Base-by-base conservation (phyloP, 2,113 vertebrate genomes). In the Chaetodon auriga region DNA sequence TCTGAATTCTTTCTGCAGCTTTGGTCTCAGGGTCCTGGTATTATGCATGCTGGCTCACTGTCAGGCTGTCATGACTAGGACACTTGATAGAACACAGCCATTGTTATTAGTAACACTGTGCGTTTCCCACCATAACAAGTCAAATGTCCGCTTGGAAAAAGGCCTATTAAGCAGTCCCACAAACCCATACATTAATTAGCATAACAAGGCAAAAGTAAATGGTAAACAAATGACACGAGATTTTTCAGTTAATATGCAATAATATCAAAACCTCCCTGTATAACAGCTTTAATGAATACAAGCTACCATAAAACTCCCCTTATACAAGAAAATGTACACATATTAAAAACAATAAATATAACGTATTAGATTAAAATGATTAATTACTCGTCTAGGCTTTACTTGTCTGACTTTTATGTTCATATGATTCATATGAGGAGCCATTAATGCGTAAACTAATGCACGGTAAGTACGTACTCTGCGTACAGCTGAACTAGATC, bases 401-500 rank as follows among this genome's bases (percentile, higher is more conserved):
- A 3, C 38, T 41, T 41, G 6, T 41, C 38, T 41, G 23, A 12
- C 5, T 25, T 5, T 36, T 16, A 16, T 8, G 21, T 18, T 14
- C 9, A 18, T 23, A 25, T 75, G 30, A 30, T 18, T 14, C 9
- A 12, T 19, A 15, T 38, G n/a, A 21, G 10, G n/a, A 35, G 12
- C 16, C 11, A 19, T 7, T 7, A 43, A 45, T 57, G 6, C 53
- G 38, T 25, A 35, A 2, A 25, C 10, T 14, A 3, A 30, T 3
- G 11, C 2, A 36, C 43, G 7, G 7, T 21, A 12, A 6, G 1
- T 36, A 41, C 60, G n/a, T 30, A 30, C 15, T 43, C 48, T 36
- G 23, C 61, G 49, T 49, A 16, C 30, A 30, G 51, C 62, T 58
- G 0, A 0, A 54, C 0, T 43, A 77, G 87, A 86, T 81, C 57